Evolutionary conservation across 2,113 vertebrate genomes (phyloP).

Genomic region (Clarias magur): DNA sequence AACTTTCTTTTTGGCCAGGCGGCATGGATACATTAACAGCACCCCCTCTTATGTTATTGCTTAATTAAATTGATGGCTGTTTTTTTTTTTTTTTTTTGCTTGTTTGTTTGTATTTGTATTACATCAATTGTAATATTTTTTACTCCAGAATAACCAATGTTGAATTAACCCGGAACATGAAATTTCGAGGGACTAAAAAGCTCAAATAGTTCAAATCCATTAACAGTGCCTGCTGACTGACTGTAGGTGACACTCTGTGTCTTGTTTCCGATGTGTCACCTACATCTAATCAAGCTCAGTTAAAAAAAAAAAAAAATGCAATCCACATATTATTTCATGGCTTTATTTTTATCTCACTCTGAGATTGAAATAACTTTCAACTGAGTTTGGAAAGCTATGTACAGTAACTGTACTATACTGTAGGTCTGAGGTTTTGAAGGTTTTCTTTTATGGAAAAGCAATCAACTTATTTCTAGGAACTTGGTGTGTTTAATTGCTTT

Average conservation of each 20-base stretch:
- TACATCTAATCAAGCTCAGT: not conserved
- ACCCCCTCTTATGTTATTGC: too few species aligned
- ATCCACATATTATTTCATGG: not conserved
- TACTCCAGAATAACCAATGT: not conserved
- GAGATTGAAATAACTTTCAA: not conserved
- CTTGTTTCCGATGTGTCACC: not conserved
- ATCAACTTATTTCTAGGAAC: not conserved
- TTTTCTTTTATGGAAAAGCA: conserved; percentile 17
- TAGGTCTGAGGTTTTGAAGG: not conserved
- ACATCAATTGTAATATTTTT: not conserved
- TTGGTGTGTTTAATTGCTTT: not conserved
- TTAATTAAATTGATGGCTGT: too few species aligned
- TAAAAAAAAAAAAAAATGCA: not conserved
- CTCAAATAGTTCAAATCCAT: too few species aligned
- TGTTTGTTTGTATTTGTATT: not conserved
- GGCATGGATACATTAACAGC: too few species aligned
- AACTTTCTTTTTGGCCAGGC: too few species aligned
- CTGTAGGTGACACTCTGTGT: too few species aligned
- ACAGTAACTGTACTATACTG: not conserved
- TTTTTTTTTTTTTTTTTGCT: too few species aligned
- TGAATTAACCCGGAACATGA: not conserved
- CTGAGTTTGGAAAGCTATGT: not conserved
- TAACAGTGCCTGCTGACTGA: too few species aligned
- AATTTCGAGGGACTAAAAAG: too few species aligned
- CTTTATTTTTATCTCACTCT: not conserved